Conservation (phyloP, 35 echinoderm and acorn worm genomes). For the Apostichopus japonicus region DNA sequence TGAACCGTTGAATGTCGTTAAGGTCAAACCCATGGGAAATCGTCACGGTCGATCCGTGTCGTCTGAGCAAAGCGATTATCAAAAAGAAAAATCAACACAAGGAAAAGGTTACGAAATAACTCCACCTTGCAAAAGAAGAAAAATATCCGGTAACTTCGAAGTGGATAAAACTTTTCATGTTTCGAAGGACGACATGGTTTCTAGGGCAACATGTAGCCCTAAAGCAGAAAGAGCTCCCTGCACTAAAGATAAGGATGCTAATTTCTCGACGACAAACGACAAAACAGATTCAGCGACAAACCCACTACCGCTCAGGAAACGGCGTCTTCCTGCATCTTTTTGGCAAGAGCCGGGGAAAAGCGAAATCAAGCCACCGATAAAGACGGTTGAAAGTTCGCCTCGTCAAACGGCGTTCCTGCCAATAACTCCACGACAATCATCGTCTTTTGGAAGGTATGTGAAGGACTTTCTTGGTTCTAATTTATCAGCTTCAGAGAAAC, state of each 20-base stretch:
- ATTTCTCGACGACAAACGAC: not conserved
- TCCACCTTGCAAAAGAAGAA: constrained; percentile 6
- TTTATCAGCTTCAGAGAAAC: constrained; percentile 54
- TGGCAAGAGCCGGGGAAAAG: constrained; percentile 68
- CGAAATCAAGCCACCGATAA: constrained; percentile 29
- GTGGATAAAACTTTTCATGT: not conserved
- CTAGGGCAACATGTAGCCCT: not conserved
- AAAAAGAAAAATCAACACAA: not conserved
- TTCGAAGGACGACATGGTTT: not conserved
- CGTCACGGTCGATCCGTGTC: not conserved
- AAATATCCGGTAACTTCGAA: not conserved
- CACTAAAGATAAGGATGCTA: not conserved
- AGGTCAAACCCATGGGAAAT: constrained; percentile 25
- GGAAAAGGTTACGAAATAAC: not conserved
- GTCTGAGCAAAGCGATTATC: not conserved
- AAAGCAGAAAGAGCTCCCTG: not conserved
- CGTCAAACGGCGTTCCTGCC: constrained; percentile 47
- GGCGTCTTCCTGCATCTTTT: constrained; percentile 66
- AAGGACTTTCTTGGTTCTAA: constrained; percentile 51
- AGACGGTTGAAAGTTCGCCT: not conserved
- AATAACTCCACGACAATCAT: constrained; percentile 12
- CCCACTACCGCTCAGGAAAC: constrained; percentile 58
- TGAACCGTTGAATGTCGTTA: constrained; percentile 54
- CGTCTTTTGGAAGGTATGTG: not conserved
- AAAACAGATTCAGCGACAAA: constrained; percentile 9